Base-by-base conservation (phyloP, 2,797 vertebrate species). In the Pelodytes ibericus region DNA sequence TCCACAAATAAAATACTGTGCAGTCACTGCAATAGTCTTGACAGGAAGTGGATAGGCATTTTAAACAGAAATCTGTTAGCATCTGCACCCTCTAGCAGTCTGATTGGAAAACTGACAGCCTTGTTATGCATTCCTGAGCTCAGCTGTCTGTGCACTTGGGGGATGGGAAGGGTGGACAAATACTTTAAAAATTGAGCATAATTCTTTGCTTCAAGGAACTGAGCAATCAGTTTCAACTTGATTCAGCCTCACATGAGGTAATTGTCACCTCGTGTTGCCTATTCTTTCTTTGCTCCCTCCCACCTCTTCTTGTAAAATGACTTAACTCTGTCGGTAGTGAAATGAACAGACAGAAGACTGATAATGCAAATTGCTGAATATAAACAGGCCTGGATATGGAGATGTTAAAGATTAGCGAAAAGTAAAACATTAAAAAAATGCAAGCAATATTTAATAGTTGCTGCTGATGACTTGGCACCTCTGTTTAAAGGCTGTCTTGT, bases 1-100 rank as follows among this genome's bases (percentile, higher is more conserved):
- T 30, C 59, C 68, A n/a, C 60, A 75, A 75, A 64, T 75, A 66
- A 63, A 74, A 80, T 75, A n/a, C 51, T 22, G 22, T 27, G 65
- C 29, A 53, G 73, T 15, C 49, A 59, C 30, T 68, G 56, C 24
- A 33, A 24, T 24, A 26, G 27, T 22, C 41, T 9, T 16, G 47
- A 47, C 60, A 71, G 68, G 68, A 75, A 59, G 67, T 25, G 58
- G 53, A 25, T 29, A 27, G 29, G 20, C 26, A 4, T 18, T 59
- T 58, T 22, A 7, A 79, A 47, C 61, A 51, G 11, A 60, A 51
- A 70, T 39, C 60, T 49, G 18, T 64, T 65, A 39, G 30, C 10
- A 70, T 80, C 56, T 53, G 59, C 60, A 56, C 67, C 77, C 53
- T 64, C 51, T 7, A 64, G 51, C 59, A 72, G 4, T 67, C 53